phyloP scores from a whole-genome alignment of 2,797 vertebrate species.

The Carapus acus region DNA sequence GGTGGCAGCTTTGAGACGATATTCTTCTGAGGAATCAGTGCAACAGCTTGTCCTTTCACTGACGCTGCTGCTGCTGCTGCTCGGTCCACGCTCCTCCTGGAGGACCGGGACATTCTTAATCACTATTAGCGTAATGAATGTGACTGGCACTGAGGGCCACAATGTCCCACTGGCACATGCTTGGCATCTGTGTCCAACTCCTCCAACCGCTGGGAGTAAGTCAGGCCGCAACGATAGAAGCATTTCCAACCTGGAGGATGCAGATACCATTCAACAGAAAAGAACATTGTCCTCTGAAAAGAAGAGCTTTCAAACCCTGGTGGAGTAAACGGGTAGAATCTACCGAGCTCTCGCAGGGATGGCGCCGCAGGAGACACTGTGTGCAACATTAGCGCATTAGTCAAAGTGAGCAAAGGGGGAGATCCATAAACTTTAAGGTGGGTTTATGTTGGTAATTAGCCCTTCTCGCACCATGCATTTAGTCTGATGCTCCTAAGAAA shows the following conservation, averaged over 20 bases:
- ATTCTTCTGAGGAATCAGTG: slow-evolving; percentile 18
- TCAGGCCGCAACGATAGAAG: slow-evolving; percentile 32
- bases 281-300: slow-evolving; percentile 14
- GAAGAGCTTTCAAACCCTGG: slow-evolving; percentile 33
- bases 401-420: slow-evolving; percentile 17
- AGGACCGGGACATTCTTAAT: slow-evolving; percentile 16
- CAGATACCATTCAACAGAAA: background rate
- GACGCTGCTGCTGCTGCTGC: slow-evolving; percentile 1
- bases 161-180: slow-evolving; percentile 35
- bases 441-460: slow-evolving; percentile 19
- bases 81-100: slow-evolving; percentile 4
- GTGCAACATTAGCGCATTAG: slow-evolving; percentile 10
- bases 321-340: slow-evolving; percentile 28
- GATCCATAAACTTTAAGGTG: slow-evolving; percentile 30
- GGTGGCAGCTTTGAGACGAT: background rate
- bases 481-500: background rate
- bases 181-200: slow-evolving; percentile 18
- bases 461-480: background rate
- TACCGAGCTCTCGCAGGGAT: slow-evolving; percentile 11
- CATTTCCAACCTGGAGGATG: slow-evolving; percentile 35
- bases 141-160: slow-evolving; percentile 22
- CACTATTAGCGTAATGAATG: slow-evolving; percentile 26
- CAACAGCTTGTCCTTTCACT: slow-evolving; percentile 20
- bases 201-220: slow-evolving; percentile 32
- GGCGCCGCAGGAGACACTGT: slow-evolving; percentile 23